Conservation (phyloP, 2,113 vertebrate species). For the Aegotheles bennettii region DNA sequence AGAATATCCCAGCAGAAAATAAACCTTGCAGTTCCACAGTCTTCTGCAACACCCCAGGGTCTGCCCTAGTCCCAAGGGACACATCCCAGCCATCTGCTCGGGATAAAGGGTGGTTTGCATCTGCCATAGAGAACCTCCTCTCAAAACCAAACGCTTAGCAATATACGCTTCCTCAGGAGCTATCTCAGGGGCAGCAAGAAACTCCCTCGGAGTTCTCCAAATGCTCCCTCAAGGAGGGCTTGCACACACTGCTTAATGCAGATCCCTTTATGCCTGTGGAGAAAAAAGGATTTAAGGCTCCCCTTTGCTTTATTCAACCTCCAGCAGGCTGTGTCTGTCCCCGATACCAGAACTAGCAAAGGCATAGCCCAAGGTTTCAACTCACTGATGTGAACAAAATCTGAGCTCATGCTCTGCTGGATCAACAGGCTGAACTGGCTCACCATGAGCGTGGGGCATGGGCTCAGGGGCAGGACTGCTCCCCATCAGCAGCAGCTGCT, state of each 20-base stretch:
- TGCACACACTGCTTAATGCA: neutral
- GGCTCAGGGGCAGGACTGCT: neutral
- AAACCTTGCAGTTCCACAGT: neutral
- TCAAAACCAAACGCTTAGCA: neutral
- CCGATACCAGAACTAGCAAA: fast-evolving
- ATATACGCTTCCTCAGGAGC: neutral
- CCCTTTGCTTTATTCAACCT: neutral
- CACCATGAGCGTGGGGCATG: fast-evolving
- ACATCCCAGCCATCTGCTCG: neutral
- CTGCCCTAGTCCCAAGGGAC: neutral
- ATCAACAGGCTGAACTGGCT: neutral
- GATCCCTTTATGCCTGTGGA: neutral
- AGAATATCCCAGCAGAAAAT: neutral
- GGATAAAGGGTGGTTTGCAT: neutral
- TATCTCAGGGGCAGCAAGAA: neutral
- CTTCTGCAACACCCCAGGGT: neutral
- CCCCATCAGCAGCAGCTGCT: neutral
- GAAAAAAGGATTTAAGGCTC: neutral
- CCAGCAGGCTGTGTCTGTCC: neutral
- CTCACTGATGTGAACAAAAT: neutral
- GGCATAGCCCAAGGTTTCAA: neutral
- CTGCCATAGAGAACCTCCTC: neutral
- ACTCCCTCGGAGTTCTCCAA: neutral
- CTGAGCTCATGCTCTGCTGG: fast-evolving
- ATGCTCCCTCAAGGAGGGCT: neutral